Base-by-base conservation (phyloP, 1,140 invertebrate genomes). In the Aphaenogaster ashmeadi region DNA sequence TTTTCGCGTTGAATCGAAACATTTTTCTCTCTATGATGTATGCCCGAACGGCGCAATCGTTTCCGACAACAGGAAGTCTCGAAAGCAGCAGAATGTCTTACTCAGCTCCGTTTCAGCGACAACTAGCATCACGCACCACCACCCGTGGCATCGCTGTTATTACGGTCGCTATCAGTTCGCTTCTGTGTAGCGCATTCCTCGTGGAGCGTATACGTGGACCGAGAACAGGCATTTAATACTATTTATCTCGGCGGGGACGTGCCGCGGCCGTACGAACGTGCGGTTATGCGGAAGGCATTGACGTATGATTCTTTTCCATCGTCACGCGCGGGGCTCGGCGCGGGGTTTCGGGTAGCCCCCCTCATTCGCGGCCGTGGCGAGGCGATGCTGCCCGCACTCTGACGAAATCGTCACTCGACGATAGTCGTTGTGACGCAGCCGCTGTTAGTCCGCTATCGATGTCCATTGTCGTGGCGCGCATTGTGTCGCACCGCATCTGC, bases 401-500 rank as follows among this genome's bases (percentile, higher is more conserved):
- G 69, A 44, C 71, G 21, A 60, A 89, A 81, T 74, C 56, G 54
- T 74, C 66, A 18, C 18, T 15, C 44, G 41, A 3, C 36, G 47
- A 36, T 60, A 5, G 54, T 80, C 56, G 62, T 64, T 72, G 44
- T 87, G 69, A 84, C 85, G 78, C 60, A 67, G 77, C 77, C 58
- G 72, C 8, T 3, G 15, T 27, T 11, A 8, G 8, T 27, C 18
- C 38, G 18, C 77, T 64, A 67, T 47, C 44, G 41, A 27, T 58
- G 64, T 86, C 69, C 71, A 41, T 64, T 41, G 52, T 41, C 38
- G 79, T 3, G 27, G 13, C 27, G 27, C 1, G 52, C 58, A 90
- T 90, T 87, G 69, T 88, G 47, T 47, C 47, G 58, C 54, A 56
- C 27, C 50, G 67, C 89, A 88, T 90, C 89, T 90, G 89, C 18